Base-by-base conservation (phyloP, 2,113 vertebrate genomes). In the Murina feae region DNA sequence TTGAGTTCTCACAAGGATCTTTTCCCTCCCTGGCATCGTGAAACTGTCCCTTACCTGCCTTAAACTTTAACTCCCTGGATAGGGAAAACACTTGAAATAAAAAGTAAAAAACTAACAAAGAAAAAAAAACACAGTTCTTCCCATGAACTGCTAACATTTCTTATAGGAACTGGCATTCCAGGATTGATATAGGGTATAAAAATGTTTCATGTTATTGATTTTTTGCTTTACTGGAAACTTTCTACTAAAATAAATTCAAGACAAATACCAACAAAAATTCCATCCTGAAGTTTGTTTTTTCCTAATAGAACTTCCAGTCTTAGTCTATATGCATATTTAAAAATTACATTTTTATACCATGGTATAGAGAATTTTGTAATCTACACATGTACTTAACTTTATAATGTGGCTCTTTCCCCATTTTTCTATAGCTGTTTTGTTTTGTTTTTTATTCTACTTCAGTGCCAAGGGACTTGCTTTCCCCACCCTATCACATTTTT, bases 81-180 rank as follows among this genome's bases (percentile, higher is more conserved):
- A 69, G 63, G 30, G 2, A 95, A 78, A 87, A 39, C 25, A 76
- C 39, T 76, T 92, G 18, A 90, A 89, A 94, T 71, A 88, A 76
- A 68, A 60, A 68, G 18, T 3, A 68, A 37, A 4, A 23, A 14
- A 11, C 0, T 11, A 66, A 66, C 16, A 58, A 16, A 28, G 13
- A 16, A 25, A 58, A 25, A 9, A 25, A 23, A 58, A 58, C 23
- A n/a, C n/a, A 32, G 10, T 81, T 58, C 88, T 79, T 1, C 11
- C 35, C 44, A 47, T 66, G 17, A 78, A 71, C 25, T 60, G 1
- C 47, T 89, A 14, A 44, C 21, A n/a, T 86, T 32, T 89, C 39
- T 74, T n/a, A 51, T 6, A 90, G 11, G 9, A 72, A 69, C 1
- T 66, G n/a, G 58, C 30, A 66, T 30, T 90, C 93, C 53, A 63